phyloP scores from a whole-genome alignment of 2,888 invertebrate species.

The Brenthis ino region DNA sequence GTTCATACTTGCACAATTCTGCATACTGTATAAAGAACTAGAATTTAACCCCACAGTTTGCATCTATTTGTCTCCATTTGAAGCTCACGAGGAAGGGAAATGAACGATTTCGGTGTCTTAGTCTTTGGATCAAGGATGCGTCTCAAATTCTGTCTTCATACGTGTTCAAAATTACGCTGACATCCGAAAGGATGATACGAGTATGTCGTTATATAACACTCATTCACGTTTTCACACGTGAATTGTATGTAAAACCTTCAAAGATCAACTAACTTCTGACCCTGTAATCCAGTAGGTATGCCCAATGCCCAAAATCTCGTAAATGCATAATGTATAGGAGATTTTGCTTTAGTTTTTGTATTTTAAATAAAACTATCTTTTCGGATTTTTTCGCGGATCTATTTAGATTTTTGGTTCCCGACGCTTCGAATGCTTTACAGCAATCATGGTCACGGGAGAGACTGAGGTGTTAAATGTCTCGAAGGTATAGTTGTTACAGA shows the following conservation, averaged over 20 bases:
- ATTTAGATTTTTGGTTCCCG: too few relatives aligned
- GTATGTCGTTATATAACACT: conserved; percentile 11
- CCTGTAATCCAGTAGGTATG: too few relatives aligned
- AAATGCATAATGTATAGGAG: too few relatives aligned
- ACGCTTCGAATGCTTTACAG: too few relatives aligned
- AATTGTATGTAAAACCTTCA: not conserved
- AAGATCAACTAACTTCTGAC: too few relatives aligned
- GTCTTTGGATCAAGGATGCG: conserved; percentile 26
- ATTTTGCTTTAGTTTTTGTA: too few relatives aligned
- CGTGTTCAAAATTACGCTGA: conserved; percentile 26
- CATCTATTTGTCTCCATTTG: conserved; percentile 27
- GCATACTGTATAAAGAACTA: not conserved
- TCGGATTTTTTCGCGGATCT: too few relatives aligned
- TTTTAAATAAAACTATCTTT: too few relatives aligned
- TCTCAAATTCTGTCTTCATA: conserved; percentile 30
- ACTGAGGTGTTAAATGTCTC: too few relatives aligned
- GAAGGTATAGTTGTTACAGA: too few relatives aligned
- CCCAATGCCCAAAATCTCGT: too few relatives aligned
- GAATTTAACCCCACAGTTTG: not conserved
- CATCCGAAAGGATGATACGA: conserved; percentile 30
- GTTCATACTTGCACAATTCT: not conserved
- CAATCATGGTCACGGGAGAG: too few relatives aligned
- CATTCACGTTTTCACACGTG: not conserved
- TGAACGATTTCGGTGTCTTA: conserved; percentile 32
- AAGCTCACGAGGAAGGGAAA: conserved; percentile 31